phyloP scores from a whole-genome alignment of 2,113 vertebrate genomes.

The Manacus vitellinus region DNA sequence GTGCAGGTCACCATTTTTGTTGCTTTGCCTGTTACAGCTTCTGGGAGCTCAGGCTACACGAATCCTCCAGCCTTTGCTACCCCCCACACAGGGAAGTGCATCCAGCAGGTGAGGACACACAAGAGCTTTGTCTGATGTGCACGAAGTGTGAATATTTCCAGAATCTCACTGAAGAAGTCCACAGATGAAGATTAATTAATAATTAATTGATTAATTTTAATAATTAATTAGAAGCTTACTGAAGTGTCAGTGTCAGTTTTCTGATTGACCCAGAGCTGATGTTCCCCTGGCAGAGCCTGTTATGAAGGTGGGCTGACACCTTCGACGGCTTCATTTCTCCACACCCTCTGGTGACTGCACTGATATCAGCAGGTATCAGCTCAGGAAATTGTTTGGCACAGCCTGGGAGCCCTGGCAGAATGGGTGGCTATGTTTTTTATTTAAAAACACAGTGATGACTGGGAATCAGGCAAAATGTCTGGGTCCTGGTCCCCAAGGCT shows the following conservation, averaged over 20 bases:
- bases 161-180: not conserved
- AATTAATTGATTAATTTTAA: too few relatives aligned
- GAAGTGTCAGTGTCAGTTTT: not conserved
- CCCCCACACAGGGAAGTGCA: not conserved
- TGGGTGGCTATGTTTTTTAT: not conserved
- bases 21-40: not conserved
- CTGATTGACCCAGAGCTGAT: not conserved
- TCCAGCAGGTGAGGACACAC: not conserved
- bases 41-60: not conserved
- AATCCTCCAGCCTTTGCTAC: not conserved
- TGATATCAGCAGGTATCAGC: not conserved
- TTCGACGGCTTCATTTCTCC: not conserved
- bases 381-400: not conserved
- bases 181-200: not conserved
- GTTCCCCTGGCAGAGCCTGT: not conserved
- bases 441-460: fast-evolving
- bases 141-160: not conserved
- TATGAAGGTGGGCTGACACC: not conserved
- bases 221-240: not conserved
- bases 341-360: not conserved
- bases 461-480: not conserved
- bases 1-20: not conserved
- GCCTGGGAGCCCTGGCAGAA: not conserved
- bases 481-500: not conserved
- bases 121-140: not conserved